A percentile compares a stretch with the other conserved stretches of the same genome.
phyloP scores from a whole-genome alignment of 35 echinoderm and acorn worm species.

The Diadema setosum region DNA sequence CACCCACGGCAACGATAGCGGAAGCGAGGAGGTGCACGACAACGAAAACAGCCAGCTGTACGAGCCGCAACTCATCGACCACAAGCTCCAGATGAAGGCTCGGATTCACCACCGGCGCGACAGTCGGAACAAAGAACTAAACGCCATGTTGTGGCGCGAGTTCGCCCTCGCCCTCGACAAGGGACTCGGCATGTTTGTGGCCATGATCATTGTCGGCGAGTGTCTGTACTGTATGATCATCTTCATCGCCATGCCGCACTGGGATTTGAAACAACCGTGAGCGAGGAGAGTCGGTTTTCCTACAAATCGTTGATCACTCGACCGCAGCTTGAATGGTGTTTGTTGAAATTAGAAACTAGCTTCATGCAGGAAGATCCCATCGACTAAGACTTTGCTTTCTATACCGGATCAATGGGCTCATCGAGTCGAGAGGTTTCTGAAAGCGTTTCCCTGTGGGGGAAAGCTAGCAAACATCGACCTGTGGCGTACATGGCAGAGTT shows the following conservation, averaged over 20 bases:
- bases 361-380: no score
- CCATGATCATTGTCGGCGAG: constrained; percentile 3
- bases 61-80: neutral
- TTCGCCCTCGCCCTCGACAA: neutral
- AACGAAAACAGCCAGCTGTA: constrained; percentile 9
- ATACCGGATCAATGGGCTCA: no score
- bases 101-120: neutral
- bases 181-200: neutral
- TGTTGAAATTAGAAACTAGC: no score
- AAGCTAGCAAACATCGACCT: no score
- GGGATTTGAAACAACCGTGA: no score
- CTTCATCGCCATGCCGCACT: neutral
- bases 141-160: neutral
- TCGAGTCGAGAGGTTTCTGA: no score
- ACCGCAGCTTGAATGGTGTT: no score
- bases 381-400: no score
- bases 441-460: no score
- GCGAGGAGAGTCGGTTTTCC: no score
- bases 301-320: no score
- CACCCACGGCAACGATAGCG: neutral
- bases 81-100: neutral
- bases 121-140: neutral
- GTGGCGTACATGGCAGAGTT: no score
- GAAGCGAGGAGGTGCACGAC: neutral
- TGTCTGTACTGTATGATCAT: constrained; percentile 6